Conservation (phyloP, 1,140 invertebrate genomes). For the Temnothorax nylanderi region DNA sequence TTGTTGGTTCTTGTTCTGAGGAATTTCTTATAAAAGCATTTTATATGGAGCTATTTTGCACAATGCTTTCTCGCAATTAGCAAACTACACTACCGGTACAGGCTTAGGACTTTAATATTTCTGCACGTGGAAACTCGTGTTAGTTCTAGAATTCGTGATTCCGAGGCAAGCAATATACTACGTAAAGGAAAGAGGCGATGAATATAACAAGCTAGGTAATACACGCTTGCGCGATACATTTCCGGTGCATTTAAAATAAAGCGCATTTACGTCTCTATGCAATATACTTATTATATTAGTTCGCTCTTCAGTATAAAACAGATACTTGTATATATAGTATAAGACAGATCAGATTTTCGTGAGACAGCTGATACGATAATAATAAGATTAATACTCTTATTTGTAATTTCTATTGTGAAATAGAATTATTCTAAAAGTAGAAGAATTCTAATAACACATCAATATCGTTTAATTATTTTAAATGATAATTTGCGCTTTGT, state of each 20-base stretch:
- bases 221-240: constrained; percentile 13
- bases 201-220: constrained; percentile 47
- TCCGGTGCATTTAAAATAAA: constrained; percentile 27
- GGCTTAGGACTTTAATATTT: constrained; percentile 54
- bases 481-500: background rate
- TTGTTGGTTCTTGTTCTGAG: background rate
- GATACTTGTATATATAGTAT: no score
- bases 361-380: background rate
- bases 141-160: constrained; percentile 51
- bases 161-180: constrained; percentile 11
- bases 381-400: background rate
- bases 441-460: background rate
- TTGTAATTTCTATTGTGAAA: background rate
- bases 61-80: constrained; percentile 34
- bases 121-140: constrained; percentile 25
- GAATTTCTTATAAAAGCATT: background rate
- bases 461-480: background rate
- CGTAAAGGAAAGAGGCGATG: constrained; percentile 11
- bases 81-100: constrained; percentile 1
- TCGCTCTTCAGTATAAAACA: background rate
- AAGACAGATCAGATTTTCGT: background rate
- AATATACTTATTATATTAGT: background rate
- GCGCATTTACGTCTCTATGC: constrained; percentile 9
- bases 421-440: background rate
- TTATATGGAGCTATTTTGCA: background rate